phyloP scores from a whole-genome alignment of 2,113 vertebrate species.

The Zosterops pallidus region DNA sequence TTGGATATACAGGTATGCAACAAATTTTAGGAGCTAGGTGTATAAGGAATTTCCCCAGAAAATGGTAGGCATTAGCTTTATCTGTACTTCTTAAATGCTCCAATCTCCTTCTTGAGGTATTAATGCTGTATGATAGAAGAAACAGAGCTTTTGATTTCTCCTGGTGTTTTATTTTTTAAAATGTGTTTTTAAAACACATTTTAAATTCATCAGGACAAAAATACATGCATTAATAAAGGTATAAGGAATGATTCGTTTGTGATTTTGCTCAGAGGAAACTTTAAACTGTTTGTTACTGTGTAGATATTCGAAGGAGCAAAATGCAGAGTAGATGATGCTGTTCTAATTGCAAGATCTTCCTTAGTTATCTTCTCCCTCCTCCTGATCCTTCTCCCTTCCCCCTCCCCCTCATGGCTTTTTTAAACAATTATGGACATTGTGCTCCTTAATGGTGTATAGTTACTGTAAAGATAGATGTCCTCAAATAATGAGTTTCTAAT shows the following conservation, averaged over 20 bases:
- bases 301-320: background rate
- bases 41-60: background rate
- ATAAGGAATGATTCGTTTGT: background rate
- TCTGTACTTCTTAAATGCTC: background rate
- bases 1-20: background rate
- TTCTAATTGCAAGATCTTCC: slow-evolving; percentile 36
- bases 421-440: slow-evolving; percentile 53
- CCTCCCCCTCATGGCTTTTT: background rate
- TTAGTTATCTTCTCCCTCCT: slow-evolving; percentile 21
- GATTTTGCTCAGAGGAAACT: background rate
- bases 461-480: slow-evolving; percentile 59
- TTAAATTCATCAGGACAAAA: background rate
- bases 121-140: background rate
- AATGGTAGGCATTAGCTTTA: background rate
- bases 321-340: background rate
- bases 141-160: background rate
- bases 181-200: background rate
- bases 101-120: background rate
- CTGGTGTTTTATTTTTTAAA: background rate
- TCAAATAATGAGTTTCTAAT: slow-evolving; percentile 63
- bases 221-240: background rate
- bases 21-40: background rate
- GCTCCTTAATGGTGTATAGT: slow-evolving; percentile 27
- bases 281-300: background rate
- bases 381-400: slow-evolving; percentile 11